These are phyloP conservation scores for Myotis findleyi DNA, from an alignment of 2,797 vertebrate genomes.

Conservation along the genomic window DNA sequence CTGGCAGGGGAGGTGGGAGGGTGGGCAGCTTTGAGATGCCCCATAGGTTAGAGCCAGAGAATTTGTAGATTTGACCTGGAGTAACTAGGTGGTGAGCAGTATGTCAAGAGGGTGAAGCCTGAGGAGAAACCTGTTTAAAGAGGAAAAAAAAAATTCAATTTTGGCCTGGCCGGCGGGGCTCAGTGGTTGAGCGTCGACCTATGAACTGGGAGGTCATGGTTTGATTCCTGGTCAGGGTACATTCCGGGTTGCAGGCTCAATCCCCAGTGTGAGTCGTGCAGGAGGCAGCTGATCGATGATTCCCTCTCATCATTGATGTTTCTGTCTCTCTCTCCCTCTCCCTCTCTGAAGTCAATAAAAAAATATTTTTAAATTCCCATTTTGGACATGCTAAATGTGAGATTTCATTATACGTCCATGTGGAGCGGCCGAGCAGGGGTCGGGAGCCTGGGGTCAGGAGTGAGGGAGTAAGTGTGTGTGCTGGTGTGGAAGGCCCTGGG, in stretches of 20 bases:
- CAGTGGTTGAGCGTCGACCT: too few species aligned
- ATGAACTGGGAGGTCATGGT: too few species aligned
- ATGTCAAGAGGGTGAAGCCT: background rate
- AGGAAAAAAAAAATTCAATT: background rate
- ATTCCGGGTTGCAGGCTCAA: too few species aligned
- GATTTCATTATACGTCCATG: fast-evolving
- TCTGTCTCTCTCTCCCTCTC: too few species aligned
- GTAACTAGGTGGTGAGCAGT: background rate
- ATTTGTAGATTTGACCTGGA: background rate
- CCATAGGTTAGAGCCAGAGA: background rate
- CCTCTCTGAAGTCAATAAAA: too few species aligned
- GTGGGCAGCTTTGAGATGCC: background rate
- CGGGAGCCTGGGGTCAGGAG: background rate
- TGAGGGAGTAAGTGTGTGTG: background rate
- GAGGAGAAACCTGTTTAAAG: background rate
- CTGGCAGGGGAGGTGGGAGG: background rate
- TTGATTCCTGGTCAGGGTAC: too few species aligned
- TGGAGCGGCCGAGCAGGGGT: background rate
- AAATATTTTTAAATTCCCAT: background rate
- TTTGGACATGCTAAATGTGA: background rate
- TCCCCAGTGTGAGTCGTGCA: too few species aligned
- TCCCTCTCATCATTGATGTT: too few species aligned
- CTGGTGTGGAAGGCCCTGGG: background rate
- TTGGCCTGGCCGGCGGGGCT: too few species aligned
- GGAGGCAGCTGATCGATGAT: too few species aligned